Evolutionary conservation across 2,888 invertebrate genomes (phyloP).

Genomic region (Oligia latruncula): DNA sequence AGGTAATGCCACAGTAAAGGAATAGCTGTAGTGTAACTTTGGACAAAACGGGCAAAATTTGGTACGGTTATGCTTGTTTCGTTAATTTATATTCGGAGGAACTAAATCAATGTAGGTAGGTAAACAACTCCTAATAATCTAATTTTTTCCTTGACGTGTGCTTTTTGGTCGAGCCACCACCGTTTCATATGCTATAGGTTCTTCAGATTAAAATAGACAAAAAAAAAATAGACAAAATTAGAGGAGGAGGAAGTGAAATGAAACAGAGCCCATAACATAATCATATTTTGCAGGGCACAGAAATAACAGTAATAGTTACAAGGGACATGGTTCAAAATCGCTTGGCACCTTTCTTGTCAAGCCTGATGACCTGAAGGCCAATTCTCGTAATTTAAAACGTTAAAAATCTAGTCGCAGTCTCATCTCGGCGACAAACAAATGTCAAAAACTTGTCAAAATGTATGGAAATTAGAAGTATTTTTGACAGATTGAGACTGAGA

Average conservation of each 20-base stretch:
- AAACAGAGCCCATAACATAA: not conserved
- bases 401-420: too few relatives aligned
- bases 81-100: not conserved
- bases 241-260: not conserved
- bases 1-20: slow-evolving; percentile 23
- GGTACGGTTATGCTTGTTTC: not conserved
- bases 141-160: not conserved
- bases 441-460: too few relatives aligned
- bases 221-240: not conserved
- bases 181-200: not conserved
- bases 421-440: too few relatives aligned
- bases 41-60: not conserved
- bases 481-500: too few relatives aligned
- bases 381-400: too few relatives aligned
- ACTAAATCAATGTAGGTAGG: too few relatives aligned
- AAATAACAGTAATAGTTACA: not conserved
- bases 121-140: not conserved
- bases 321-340: not conserved
- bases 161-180: too few relatives aligned
- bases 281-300: not conserved
- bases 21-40: slow-evolving; percentile 30
- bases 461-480: too few relatives aligned
- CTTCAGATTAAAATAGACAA: not conserved
- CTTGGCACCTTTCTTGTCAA: not conserved
- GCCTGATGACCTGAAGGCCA: not conserved